Conservation (phyloP, 2,797 vertebrate genomes). For the Poliocrania exsul region DNA sequence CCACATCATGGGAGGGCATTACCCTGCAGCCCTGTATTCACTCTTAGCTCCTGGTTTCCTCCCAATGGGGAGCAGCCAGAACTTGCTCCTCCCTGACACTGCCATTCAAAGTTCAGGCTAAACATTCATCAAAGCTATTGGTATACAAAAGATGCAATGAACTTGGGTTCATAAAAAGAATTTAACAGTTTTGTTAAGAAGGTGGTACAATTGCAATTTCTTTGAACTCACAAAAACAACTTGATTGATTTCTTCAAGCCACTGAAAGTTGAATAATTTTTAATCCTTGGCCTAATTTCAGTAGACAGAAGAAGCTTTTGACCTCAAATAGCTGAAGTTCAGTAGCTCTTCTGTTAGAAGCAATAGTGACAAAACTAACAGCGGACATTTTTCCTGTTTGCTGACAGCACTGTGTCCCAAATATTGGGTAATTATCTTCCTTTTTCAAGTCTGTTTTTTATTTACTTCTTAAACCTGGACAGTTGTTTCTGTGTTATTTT, state of each 20-base stretch:
- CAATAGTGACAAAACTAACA: background rate
- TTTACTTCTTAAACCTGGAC: background rate
- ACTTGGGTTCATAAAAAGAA: background rate
- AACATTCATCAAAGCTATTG: background rate
- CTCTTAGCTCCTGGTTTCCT: background rate
- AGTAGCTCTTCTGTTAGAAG: background rate
- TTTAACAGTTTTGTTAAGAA: background rate
- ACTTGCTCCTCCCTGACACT: background rate
- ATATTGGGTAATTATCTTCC: background rate
- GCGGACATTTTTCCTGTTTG: background rate
- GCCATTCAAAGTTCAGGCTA: background rate
- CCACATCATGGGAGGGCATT: accelerated
- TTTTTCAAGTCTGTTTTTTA: background rate
- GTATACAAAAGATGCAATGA: background rate
- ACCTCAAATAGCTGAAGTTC: background rate
- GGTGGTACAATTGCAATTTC: background rate
- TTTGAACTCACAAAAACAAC: background rate
- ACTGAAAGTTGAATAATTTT: background rate
- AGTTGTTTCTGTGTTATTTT: background rate
- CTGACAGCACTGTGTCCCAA: background rate
- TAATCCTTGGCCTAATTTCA: background rate
- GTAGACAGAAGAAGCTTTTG: background rate
- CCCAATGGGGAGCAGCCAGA: accelerated
- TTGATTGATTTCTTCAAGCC: background rate
- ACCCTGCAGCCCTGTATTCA: too few relatives aligned